Percentiles rank a stretch among this genome's conserved stretches.
phyloP scores from a whole-genome alignment of 2,888 invertebrate genomes.

The Uloborus plumipes region DNA sequence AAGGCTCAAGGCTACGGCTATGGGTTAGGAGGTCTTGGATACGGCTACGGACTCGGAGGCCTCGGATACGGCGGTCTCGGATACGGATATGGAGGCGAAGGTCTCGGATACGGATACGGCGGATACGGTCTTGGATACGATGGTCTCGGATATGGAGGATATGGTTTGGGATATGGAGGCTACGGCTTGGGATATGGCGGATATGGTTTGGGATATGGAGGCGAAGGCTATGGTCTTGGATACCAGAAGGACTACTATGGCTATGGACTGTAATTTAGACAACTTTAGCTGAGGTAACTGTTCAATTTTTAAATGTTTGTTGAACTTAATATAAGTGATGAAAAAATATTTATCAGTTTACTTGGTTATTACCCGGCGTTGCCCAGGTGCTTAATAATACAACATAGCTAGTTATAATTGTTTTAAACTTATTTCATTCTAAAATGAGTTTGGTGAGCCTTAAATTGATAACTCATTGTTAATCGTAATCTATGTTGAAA shows the following conservation, averaged over 20 bases:
- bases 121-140: constrained; percentile 19
- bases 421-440: no score
- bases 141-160: constrained; percentile 2
- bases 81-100: background rate
- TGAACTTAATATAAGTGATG: no score
- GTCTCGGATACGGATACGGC: constrained; percentile 1
- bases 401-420: no score
- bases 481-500: no score
- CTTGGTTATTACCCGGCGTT: no score
- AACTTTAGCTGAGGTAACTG: no score
- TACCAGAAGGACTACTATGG: background rate
- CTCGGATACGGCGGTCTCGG: constrained; percentile 2
- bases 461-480: no score
- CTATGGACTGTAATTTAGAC: background rate
- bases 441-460: no score
- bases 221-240: constrained; percentile 10
- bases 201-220: constrained; percentile 6
- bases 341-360: no score
- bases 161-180: constrained; percentile 13
- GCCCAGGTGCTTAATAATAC: no score
- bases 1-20: constrained; percentile 2
- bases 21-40: constrained; percentile 1
- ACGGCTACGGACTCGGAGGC: background rate
- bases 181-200: background rate
- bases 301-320: no score